Conservation (phyloP, 2,888 invertebrate species). For the Ectobius pallidus region DNA sequence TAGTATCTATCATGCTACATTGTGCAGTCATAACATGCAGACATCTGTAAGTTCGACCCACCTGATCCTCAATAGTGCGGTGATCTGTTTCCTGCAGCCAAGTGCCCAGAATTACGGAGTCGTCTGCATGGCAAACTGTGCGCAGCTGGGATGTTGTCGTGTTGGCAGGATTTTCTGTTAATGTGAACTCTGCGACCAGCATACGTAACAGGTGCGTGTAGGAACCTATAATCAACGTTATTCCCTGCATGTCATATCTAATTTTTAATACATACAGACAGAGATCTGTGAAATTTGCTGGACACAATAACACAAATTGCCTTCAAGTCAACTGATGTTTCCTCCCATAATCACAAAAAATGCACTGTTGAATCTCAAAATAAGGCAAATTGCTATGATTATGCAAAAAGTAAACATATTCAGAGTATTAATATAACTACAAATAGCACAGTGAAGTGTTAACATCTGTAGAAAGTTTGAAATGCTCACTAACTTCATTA, state of each 20-base stretch:
- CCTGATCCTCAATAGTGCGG: slow-evolving; percentile 96
- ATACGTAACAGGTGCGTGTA: slow-evolving; percentile 89
- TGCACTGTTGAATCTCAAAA: no score
- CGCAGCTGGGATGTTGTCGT: slow-evolving; percentile 85
- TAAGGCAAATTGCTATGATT: no score
- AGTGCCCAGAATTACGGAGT: slow-evolving; percentile 90
- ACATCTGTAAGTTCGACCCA: no score
- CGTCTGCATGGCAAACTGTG: slow-evolving; percentile 85
- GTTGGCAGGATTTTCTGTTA: slow-evolving; percentile 91
- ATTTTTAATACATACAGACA: not conserved
- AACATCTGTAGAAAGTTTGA: no score
- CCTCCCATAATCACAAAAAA: no score
- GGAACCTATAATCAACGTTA: slow-evolving; percentile 60
- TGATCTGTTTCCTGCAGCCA: slow-evolving; percentile 98
- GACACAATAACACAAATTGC: not conserved
- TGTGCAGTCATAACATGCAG: no score
- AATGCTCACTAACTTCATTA: no score
- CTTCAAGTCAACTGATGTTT: no score
- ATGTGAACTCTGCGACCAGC: slow-evolving; percentile 92
- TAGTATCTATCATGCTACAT: no score
- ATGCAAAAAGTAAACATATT: no score
- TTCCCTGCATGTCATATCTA: not conserved
- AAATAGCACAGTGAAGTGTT: no score
- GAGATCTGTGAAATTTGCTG: not conserved
- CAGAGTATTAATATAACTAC: no score